Conservation (phyloP, 2,113 vertebrate genomes). For the Gadus chalcogrammus region DNA sequence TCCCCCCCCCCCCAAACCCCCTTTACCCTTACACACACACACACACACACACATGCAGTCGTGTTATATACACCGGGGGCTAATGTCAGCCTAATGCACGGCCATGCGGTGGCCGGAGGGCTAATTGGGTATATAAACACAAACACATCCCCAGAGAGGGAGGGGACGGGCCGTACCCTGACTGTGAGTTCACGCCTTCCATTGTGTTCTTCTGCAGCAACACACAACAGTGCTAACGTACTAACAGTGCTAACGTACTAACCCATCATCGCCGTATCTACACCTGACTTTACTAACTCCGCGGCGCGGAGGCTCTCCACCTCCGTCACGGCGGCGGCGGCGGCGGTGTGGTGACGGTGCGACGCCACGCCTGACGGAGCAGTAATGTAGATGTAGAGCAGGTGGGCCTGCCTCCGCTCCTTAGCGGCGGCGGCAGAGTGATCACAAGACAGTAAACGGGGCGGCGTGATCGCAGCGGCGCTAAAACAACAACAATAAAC, state of each 20-base stretch:
- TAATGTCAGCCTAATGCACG: slow-evolving; percentile 71
- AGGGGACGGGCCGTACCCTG: slow-evolving; percentile 38
- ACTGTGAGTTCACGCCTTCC: slow-evolving; percentile 23
- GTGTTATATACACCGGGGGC: slow-evolving; percentile 56
- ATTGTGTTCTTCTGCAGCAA: slow-evolving; percentile 16
- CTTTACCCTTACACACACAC: slow-evolving; percentile 2
- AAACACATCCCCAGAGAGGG: slow-evolving; percentile 71
- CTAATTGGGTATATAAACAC: slow-evolving; percentile 77
- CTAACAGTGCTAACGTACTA: too few relatives aligned
- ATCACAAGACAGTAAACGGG: slow-evolving; percentile 58
- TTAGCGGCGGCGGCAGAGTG: slow-evolving; percentile 54
- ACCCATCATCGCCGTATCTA: too few relatives aligned
- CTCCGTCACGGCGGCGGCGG: too few relatives aligned
- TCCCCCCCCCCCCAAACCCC: too few relatives aligned
- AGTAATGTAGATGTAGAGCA: slow-evolving; percentile 34
- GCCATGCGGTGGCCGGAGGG: slow-evolving; percentile 67
- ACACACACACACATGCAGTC: slow-evolving; percentile 22
- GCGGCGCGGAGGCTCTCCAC: too few relatives aligned
- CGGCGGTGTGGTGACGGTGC: neutral
- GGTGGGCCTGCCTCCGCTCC: slow-evolving; percentile 57
- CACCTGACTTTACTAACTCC: too few relatives aligned
- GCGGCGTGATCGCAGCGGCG: slow-evolving; percentile 7
- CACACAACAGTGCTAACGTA: slow-evolving; percentile 52
- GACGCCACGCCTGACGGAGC: slow-evolving; percentile 1
- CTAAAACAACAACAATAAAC: slow-evolving; percentile 44